Conservation (phyloP, 2,797 vertebrate genomes). For the Phalanger gymnotis region DNA sequence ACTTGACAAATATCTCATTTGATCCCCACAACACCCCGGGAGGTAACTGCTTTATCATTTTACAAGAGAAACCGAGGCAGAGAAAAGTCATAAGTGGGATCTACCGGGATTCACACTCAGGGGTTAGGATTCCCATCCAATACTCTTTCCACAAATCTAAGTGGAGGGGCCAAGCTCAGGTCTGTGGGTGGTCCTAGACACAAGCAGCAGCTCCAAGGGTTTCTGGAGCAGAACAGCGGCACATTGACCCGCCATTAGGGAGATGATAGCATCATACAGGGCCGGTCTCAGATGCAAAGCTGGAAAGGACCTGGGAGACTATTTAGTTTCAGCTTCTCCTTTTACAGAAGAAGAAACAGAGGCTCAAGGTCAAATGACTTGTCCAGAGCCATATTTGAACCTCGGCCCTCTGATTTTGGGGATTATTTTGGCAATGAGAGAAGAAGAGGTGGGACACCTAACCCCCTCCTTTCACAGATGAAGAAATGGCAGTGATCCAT, state of each 20-base stretch:
- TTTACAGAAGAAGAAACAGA: too few species aligned
- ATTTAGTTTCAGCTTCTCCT: too few species aligned
- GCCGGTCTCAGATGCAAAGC: too few species aligned
- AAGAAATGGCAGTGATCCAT: background rate
- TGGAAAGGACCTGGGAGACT: too few species aligned
- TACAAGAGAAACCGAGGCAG: background rate
- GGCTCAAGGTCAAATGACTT: too few species aligned
- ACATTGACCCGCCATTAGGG: too few species aligned
- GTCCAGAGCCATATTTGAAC: background rate
- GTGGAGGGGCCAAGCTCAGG: background rate
- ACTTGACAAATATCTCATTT: fast-evolving
- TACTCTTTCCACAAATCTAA: background rate
- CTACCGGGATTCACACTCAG: background rate
- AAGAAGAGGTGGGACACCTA: background rate
- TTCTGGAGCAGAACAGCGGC: background rate
- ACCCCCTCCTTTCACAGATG: background rate
- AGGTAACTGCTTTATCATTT: too few species aligned
- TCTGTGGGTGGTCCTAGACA: background rate
- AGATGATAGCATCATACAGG: too few species aligned
- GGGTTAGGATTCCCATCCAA: background rate
- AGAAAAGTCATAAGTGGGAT: background rate
- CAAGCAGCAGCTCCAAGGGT: background rate
- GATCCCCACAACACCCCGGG: background rate
- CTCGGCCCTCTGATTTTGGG: background rate
- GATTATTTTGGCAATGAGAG: background rate